These are phyloP conservation scores for Odocoileus virginianus DNA, from an alignment of 2,113 vertebrate genomes.

Conservation along the genomic window DNA sequence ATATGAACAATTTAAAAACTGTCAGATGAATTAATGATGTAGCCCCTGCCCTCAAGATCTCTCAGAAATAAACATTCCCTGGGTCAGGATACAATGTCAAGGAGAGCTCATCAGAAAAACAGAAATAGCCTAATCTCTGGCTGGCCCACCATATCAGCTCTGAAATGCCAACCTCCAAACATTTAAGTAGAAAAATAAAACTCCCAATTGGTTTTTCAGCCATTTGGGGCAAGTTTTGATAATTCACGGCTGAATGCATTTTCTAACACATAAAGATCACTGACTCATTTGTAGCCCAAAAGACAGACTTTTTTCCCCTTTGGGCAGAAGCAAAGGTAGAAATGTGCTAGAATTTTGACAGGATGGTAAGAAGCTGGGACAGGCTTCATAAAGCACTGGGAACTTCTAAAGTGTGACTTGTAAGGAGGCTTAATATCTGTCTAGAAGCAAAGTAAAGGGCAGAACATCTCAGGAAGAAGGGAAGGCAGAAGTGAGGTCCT, in stretches of 20 bases:
- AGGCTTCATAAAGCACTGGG: background rate
- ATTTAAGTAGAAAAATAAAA: conserved; percentile 22
- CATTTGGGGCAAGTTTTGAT: background rate
- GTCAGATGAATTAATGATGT: background rate
- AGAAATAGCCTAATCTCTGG: background rate
- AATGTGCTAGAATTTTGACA: background rate
- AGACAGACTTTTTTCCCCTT: background rate
- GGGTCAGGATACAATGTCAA: background rate
- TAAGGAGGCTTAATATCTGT: background rate
- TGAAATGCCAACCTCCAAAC: background rate
- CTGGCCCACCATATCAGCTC: background rate
- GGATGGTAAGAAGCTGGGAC: background rate
- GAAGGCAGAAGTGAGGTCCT: background rate
- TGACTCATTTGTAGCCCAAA: background rate
- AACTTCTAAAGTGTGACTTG: background rate
- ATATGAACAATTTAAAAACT: background rate
- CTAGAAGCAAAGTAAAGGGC: background rate
- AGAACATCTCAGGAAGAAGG: background rate
- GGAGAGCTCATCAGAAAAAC: background rate
- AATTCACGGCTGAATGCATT: background rate
- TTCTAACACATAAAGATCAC: background rate
- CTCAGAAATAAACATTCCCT: background rate
- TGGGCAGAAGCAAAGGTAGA: background rate
- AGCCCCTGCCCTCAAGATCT: background rate
- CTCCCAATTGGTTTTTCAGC: background rate